Evolutionary conservation across 2,888 invertebrate species (phyloP).

Genomic region (Venusia cambrica): DNA sequence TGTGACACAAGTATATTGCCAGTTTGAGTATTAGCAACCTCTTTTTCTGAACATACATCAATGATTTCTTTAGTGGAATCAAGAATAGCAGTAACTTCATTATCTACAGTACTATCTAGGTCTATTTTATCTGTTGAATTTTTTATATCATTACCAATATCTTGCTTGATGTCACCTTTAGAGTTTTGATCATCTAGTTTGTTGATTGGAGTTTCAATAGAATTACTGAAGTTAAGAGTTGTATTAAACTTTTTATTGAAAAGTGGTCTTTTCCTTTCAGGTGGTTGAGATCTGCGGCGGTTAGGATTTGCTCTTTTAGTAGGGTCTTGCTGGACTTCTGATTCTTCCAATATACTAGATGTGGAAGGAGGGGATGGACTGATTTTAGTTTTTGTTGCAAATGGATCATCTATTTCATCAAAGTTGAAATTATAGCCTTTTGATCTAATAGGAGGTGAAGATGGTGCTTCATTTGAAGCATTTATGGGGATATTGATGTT

Average conservation of each 20-base stretch:
- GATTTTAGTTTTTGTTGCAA: constrained; percentile 62
- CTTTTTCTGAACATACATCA: constrained; percentile 1
- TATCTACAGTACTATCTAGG: constrained; percentile 1
- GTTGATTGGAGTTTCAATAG: constrained; percentile 11
- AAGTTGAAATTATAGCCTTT: constrained; percentile 68
- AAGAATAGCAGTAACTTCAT: constrained; percentile 4
- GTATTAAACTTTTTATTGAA: constrained; percentile 43
- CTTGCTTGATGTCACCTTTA: constrained; percentile 3
- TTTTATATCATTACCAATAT: constrained; percentile 1
- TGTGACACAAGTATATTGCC: constrained; percentile 8
- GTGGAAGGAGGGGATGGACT: constrained; percentile 51
- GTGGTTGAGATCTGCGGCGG: constrained; percentile 49
- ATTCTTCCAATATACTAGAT: constrained; percentile 26
- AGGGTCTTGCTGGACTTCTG: too few relatives aligned
- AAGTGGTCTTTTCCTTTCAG: constrained; percentile 39
- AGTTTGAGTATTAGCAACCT: neutral
- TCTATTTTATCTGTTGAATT: constrained; percentile 1
- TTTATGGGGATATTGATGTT: constrained; percentile 31
- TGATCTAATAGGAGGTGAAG: constrained; percentile 55
- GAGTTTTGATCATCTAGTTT: constrained; percentile 2
- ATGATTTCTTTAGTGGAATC: constrained; percentile 11
- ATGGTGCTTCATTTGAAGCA: constrained; percentile 35
- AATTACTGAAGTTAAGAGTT: constrained; percentile 31
- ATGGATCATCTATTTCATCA: constrained; percentile 66
- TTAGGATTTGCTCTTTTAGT: constrained; percentile 36